Percentiles rank a stretch among this genome's conserved stretches.
These are phyloP conservation scores for Samia ricini DNA, from an alignment of 1,140 invertebrate species.

Conservation along the genomic window DNA sequence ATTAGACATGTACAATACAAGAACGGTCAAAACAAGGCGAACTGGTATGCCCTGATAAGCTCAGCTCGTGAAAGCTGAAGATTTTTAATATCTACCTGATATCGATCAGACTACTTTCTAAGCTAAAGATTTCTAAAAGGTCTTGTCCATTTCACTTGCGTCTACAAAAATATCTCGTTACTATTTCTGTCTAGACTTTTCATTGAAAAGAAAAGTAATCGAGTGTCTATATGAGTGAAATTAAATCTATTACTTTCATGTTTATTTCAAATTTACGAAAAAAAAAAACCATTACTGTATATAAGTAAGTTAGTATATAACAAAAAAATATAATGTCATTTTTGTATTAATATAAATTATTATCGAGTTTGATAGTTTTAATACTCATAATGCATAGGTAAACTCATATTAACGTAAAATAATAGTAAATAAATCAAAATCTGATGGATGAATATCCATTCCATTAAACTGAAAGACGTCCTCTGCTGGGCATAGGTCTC, in stretches of 20 bases:
- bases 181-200: not conserved
- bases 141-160: not conserved
- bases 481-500: no score
- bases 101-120: conserved; percentile 26
- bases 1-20: not conserved
- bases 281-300: not conserved
- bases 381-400: no score
- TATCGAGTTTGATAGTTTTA: no score
- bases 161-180: not conserved
- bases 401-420: no score
- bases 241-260: not conserved
- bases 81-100: conserved; percentile 16
- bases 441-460: no score
- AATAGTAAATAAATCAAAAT: no score
- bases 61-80: conserved; percentile 17
- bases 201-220: not conserved
- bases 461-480: no score
- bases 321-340: no score
- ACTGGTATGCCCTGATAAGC: conserved; percentile 16
- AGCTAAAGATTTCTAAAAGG: not conserved
- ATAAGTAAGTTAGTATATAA: no score
- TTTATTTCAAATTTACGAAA: not conserved
- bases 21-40: conserved; percentile 1
- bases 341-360: no score
- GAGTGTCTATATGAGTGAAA: not conserved